These are phyloP conservation scores for Xiphias gladius DNA, from an alignment of 2,113 vertebrate species.

Conservation along the genomic window DNA sequence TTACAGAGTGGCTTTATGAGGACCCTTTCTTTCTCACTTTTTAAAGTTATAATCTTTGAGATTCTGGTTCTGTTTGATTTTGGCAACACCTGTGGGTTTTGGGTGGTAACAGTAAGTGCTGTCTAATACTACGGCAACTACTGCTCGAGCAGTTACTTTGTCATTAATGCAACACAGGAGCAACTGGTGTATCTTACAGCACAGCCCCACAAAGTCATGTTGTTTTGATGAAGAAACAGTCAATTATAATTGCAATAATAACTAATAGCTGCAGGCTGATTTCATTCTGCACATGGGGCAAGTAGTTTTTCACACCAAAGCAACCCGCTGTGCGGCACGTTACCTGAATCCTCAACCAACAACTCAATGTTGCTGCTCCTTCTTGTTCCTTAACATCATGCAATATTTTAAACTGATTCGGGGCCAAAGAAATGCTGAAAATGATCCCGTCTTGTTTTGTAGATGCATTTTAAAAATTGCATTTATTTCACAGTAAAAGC, in stretches of 20 bases:
- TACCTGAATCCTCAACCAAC: background rate
- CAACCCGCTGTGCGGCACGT: constrained; percentile 6
- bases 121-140: background rate
- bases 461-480: background rate
- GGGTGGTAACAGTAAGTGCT: background rate
- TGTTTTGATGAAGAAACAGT: background rate
- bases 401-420: constrained; percentile 1
- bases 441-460: background rate
- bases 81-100: background rate
- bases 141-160: background rate
- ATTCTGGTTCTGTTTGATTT: background rate
- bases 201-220: background rate
- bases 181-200: background rate
- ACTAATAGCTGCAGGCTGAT: background rate
- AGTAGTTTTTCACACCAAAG: background rate
- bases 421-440: constrained; percentile 3
- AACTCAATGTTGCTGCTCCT: background rate
- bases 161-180: background rate
- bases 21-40: background rate
- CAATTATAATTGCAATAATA: background rate
- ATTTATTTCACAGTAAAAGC: constrained; percentile 17
- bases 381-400: background rate
- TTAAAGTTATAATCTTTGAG: constrained; percentile 5
- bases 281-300: background rate
- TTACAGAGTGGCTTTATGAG: background rate